Evolutionary conservation across 2,113 vertebrate genomes (phyloP).

Genomic region (Ciconia stormi): DNA sequence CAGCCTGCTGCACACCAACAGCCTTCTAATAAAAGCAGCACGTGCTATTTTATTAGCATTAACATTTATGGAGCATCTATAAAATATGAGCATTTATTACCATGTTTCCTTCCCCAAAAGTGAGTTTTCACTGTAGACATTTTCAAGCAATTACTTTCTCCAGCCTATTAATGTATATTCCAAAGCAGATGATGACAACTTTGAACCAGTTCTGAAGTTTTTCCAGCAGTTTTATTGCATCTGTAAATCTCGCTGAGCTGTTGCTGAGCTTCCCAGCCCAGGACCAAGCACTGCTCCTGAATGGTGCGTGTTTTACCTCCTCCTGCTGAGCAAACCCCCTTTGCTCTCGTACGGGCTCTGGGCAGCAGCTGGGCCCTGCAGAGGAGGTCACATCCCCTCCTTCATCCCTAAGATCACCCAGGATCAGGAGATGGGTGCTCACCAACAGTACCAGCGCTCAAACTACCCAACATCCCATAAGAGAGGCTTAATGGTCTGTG

Average conservation of each 20-base stretch:
- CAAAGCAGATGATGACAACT: neutral
- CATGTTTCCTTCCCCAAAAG: neutral
- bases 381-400: neutral
- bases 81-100: neutral
- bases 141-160: neutral
- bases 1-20: neutral
- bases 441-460: neutral
- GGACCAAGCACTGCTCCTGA: neutral
- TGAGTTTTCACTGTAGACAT: neutral
- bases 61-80: neutral
- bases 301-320: neutral
- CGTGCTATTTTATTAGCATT: neutral
- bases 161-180: neutral
- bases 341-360: accelerated
- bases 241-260: neutral
- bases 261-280: neutral
- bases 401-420: neutral
- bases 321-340: neutral
- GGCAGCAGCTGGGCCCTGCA: neutral
- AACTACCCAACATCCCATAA: accelerated
- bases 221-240: neutral
- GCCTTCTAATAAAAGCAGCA: neutral
- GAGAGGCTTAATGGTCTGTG: neutral
- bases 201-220: neutral
- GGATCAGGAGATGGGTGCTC: neutral